Conservation (phyloP, 2,888 invertebrate genomes). For the Cylindroiulus punctatus region DNA sequence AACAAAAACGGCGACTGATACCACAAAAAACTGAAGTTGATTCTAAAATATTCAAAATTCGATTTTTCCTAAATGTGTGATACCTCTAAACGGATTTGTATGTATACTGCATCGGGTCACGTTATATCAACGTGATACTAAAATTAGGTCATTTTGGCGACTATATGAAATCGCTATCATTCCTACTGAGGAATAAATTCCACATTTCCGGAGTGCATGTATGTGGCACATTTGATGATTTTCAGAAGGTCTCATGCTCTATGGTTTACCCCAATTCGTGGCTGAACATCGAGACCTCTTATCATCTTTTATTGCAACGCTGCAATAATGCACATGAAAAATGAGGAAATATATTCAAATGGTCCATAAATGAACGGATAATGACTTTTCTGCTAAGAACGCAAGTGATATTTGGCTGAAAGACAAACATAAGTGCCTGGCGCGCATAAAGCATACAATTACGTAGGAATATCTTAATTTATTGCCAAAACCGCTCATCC, state of each 20-base stretch:
- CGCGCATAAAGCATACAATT: conserved; percentile 24
- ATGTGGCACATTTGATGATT: conserved; percentile 6
- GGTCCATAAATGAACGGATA: conserved; percentile 11
- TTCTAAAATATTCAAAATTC: too few relatives aligned
- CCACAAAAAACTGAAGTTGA: too few relatives aligned
- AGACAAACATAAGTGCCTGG: conserved; percentile 30
- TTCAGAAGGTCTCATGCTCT: neutral
- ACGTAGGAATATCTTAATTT: conserved; percentile 12
- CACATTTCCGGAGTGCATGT: neutral
- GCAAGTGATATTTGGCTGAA: conserved; percentile 21
- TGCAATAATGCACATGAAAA: conserved; percentile 6
- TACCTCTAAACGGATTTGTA: too few relatives aligned
- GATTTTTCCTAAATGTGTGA: too few relatives aligned
- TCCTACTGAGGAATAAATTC: neutral
- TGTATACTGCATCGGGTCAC: neutral
- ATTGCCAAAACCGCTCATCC: conserved; percentile 38
- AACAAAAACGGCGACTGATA: too few relatives aligned
- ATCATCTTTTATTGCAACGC: conserved; percentile 34
- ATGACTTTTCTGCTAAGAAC: conserved; percentile 30
- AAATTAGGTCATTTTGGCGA: neutral
- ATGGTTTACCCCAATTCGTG: neutral
- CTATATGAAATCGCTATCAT: conserved; percentile 14
- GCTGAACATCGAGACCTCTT: conserved; percentile 16
- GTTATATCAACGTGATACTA: conserved; percentile 37
- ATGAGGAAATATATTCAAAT: conserved; percentile 29